Percentiles rank a stretch among this genome's conserved stretches.
Conservation (phyloP, 2,797 vertebrate species). For the Smutsia gigantea region DNA sequence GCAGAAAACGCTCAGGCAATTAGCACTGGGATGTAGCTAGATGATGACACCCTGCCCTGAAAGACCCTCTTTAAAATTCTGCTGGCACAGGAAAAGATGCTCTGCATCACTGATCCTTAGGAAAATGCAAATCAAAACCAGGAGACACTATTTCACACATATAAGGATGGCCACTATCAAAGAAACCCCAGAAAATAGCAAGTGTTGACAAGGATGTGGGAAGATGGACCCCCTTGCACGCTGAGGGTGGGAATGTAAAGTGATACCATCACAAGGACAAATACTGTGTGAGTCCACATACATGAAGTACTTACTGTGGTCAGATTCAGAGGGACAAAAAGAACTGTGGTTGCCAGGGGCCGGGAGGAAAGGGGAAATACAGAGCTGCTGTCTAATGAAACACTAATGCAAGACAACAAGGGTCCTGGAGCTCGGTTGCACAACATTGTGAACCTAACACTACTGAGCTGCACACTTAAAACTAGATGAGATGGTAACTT, state of each 20-base stretch:
- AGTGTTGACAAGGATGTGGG: background rate
- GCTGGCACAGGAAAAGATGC: background rate
- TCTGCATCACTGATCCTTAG: background rate
- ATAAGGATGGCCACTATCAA: background rate
- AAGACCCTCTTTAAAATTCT: background rate
- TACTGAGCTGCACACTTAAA: background rate
- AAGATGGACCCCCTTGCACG: background rate
- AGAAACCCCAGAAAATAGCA: background rate
- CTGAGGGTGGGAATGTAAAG: background rate
- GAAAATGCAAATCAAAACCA: background rate
- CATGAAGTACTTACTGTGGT: background rate
- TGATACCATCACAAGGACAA: background rate
- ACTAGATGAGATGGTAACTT: background rate
- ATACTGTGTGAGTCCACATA: background rate
- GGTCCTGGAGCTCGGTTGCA: background rate
- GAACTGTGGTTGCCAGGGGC: background rate
- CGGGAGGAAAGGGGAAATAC: no score
- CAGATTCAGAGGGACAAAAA: background rate
- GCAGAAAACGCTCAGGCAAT: background rate
- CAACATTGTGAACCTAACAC: background rate
- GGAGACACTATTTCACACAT: background rate
- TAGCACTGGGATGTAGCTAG: no score
- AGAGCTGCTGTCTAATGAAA: background rate
- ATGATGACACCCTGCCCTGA: background rate
- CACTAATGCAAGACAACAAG: background rate